A percentile compares a stretch with the other conserved stretches of the same genome.
These are phyloP conservation scores for Phainopepla nitens DNA, from an alignment of 2,113 vertebrate species.

Conservation along the genomic window DNA sequence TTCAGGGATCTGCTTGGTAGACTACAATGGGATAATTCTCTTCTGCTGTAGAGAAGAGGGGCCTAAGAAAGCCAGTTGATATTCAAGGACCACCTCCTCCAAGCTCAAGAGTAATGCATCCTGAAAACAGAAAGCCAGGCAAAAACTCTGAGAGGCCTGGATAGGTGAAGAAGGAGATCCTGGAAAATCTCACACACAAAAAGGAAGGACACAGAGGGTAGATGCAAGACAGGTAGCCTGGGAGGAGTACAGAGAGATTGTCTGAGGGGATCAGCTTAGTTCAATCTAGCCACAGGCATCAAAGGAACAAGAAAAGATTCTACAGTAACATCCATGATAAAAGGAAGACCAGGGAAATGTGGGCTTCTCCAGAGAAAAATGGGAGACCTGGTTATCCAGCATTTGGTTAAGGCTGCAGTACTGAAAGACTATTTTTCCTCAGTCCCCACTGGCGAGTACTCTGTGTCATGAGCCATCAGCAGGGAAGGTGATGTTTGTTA, in stretches of 20 bases:
- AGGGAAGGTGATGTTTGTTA: background rate
- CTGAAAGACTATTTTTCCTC: background rate
- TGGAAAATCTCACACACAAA: background rate
- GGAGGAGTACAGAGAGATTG: background rate
- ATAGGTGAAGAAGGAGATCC: background rate
- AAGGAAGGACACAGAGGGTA: background rate
- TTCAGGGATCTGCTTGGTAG: background rate
- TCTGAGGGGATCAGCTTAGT: background rate
- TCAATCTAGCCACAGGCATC: background rate
- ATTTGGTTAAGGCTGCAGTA: background rate
- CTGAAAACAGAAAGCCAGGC: background rate
- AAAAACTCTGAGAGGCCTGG: background rate
- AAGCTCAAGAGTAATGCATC: background rate
- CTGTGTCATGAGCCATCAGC: fast-evolving
- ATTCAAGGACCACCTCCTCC: background rate
- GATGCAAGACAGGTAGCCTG: background rate
- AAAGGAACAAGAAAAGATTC: background rate
- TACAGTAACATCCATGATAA: background rate
- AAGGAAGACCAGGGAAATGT: background rate
- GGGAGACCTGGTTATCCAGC: background rate
- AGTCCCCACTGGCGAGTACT: background rate
- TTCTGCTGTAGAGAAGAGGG: background rate
- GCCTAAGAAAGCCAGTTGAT: background rate
- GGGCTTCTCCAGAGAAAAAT: background rate
- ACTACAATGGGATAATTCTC: background rate